These are phyloP conservation scores for Macrosoma leucophasiata DNA, from an alignment of 2,888 invertebrate species.

Conservation along the genomic window DNA sequence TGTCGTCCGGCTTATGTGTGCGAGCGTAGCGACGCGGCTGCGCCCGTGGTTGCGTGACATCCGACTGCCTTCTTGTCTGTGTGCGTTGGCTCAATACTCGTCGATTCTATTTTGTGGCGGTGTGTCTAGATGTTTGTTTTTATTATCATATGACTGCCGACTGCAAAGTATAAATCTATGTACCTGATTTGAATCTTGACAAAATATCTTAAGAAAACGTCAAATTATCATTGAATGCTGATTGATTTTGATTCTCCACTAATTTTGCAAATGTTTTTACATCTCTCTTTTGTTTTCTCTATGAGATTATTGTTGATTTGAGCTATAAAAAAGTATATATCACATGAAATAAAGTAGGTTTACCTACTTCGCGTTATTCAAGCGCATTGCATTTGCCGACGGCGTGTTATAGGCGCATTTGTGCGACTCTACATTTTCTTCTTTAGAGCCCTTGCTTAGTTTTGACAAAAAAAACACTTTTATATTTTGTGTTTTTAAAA, in stretches of 20 bases:
- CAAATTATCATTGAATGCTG: too few relatives aligned
- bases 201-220: too few relatives aligned
- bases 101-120: slow-evolving; percentile 67
- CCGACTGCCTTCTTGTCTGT: slow-evolving; percentile 57
- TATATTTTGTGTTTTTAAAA: too few relatives aligned
- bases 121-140: slow-evolving; percentile 72
- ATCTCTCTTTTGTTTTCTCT: slow-evolving; percentile 1
- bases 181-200: too few relatives aligned
- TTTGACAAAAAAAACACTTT: too few relatives aligned
- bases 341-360: too few relatives aligned
- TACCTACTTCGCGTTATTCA: too few relatives aligned
- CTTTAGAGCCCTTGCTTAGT: too few relatives aligned
- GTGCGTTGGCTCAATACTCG: slow-evolving; percentile 69
- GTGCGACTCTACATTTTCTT: slow-evolving; percentile 20
- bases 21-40: slow-evolving; percentile 34
- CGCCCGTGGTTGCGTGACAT: slow-evolving; percentile 57
- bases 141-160: slow-evolving; percentile 70
- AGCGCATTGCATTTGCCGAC: too few relatives aligned
- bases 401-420: slow-evolving; percentile 38
- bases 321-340: too few relatives aligned
- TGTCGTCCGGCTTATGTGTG: slow-evolving; percentile 47
- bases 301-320: too few relatives aligned
- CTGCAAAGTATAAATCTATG: slow-evolving; percentile 32
- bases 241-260: slow-evolving; percentile 12
- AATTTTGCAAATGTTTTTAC: neutral